A percentile compares a stretch with the other conserved stretches of the same genome.
Conservation (phyloP, 2,113 vertebrate species). For the Chaetops frenatus region DNA sequence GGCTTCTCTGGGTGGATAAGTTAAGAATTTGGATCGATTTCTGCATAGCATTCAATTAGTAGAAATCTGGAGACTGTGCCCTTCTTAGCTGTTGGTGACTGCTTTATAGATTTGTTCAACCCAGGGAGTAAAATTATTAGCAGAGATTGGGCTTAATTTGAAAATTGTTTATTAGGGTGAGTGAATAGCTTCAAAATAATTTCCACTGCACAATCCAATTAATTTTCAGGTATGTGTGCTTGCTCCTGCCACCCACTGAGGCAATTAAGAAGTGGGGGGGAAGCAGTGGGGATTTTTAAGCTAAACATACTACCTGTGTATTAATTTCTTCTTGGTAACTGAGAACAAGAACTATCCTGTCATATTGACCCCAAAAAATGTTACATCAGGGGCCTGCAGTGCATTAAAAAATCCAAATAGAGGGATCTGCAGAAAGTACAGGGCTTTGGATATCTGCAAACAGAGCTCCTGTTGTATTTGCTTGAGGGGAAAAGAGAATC, state of each 20-base stretch:
- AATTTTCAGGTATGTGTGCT: slow-evolving; percentile 53
- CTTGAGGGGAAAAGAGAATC: neutral
- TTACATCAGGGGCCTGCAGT: neutral
- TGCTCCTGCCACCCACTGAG: slow-evolving; percentile 40
- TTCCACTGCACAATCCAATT: slow-evolving; percentile 53
- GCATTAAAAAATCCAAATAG: neutral
- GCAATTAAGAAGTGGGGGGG: neutral
- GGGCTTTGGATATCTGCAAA: neutral
- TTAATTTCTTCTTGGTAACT: neutral
- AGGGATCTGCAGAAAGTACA: neutral
- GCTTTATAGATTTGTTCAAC: slow-evolving; percentile 51
- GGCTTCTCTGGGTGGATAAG: neutral
- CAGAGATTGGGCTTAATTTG: slow-evolving; percentile 47
- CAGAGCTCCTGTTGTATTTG: neutral
- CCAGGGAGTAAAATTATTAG: slow-evolving; percentile 52
- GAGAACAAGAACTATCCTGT: slow-evolving; percentile 23
- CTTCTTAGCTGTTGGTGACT: neutral
- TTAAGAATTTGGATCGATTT: slow-evolving; percentile 24
- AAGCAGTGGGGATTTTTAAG: neutral
- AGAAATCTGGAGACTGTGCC: neutral
- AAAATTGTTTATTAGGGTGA: slow-evolving; percentile 62
- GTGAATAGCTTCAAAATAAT: slow-evolving; percentile 55
- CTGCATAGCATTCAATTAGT: slow-evolving; percentile 42
- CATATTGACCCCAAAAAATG: neutral
- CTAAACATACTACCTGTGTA: neutral